Evolutionary conservation across 2,888 invertebrate species (phyloP), one percentile per base, ranked within the genome.

Genomic region (Chrysolina americana): DNA sequence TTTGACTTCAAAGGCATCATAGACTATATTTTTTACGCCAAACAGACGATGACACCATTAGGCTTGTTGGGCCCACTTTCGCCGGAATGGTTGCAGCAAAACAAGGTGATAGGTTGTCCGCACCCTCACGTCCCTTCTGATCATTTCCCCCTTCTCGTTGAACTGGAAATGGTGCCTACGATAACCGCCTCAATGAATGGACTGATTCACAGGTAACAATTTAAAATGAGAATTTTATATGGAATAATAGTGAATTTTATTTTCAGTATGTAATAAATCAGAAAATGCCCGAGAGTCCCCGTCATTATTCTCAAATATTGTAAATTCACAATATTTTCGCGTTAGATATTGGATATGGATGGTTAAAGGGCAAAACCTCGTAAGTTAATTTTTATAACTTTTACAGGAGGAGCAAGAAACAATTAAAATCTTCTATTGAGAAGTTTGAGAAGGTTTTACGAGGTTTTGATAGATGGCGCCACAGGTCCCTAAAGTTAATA

Each of bases 1-100:
- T 98, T 97, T 89, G 98, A 99, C 89, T 99, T 99, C 90, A 98
- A 99, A 89, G 99, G 99, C 83, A 97, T 99, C 88, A 99, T 99
- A 87, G 99, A 99, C 90, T 99, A 99, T 92, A 98, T 99, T 89
- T 99, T 99, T 91, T 98, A 96, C 89, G 96, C 98, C 80, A 96
- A 96, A 87, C 95, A 96, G 87, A 95, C 96, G 86, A 96, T 99
- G 95, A 95, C 95, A 83, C 96, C 98, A 36, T 91, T 98, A 75
- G 99, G 99, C 73, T 91, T 99, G 71, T 90, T 99, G 70, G 99
- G 99, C 1, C 97, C 98, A 1, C 90, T 99, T 73, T 98, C 98
- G 78, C 93, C 94, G 82, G 96, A 96, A 78, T 98, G 98, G 98
- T 92, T 96, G 88, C 92, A 94, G 83, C 96, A 97, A 84, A 97